phyloP scores from a whole-genome alignment of 2,797 vertebrate genomes.

The Ceyx erithaca region DNA sequence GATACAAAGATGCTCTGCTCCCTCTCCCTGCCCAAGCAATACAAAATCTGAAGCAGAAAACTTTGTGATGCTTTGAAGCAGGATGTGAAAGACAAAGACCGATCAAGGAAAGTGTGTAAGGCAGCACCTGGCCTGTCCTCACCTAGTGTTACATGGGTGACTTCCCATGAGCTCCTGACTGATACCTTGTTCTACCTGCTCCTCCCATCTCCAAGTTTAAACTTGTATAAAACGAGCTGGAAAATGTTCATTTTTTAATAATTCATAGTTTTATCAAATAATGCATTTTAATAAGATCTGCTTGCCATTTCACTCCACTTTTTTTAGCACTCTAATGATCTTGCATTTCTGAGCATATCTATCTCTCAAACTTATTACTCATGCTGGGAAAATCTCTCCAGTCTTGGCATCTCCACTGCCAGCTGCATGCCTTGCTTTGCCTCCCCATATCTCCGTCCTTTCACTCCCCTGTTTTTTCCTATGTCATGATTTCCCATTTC shows the following conservation, averaged over 20 bases:
- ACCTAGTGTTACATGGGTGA: background rate
- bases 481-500: background rate
- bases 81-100: background rate
- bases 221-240: background rate
- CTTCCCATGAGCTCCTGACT: background rate
- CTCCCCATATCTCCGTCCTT: background rate
- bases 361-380: background rate
- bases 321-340: background rate
- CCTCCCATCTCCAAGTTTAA: background rate
- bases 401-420: background rate
- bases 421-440: background rate
- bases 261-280: constrained; percentile 28
- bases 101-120: background rate
- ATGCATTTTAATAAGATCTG: constrained; percentile 14
- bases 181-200: background rate
- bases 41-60: background rate
- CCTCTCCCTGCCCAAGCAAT: background rate
- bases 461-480: background rate
- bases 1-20: background rate
- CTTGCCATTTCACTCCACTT: background rate
- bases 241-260: constrained; percentile 22
- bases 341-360: background rate
- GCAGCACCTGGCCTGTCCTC: background rate
- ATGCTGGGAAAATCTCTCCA: background rate
- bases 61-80: too few species aligned